Evolutionary conservation across 2,113 vertebrate species (phyloP).

Genomic region (Tragulus kanchil): DNA sequence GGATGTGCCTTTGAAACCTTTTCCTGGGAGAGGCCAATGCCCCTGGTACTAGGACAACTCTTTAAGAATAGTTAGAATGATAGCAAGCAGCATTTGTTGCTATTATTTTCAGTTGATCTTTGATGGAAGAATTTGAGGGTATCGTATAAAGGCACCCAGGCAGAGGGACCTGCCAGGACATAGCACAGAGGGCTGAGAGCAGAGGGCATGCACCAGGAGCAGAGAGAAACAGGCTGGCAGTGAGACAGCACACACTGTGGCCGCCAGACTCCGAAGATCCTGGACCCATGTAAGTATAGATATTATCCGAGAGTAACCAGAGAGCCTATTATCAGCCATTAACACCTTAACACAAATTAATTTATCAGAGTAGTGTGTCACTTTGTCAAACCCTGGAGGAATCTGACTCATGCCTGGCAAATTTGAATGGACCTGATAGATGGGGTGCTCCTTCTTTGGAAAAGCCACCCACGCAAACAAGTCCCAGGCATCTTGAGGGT

Average conservation of each 20-base stretch:
- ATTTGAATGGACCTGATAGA: neutral
- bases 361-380: conserved; percentile 10
- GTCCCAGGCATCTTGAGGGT: neutral
- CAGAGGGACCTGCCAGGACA: neutral
- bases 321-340: conserved; percentile 25
- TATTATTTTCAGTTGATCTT: neutral
- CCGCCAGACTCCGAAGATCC: neutral
- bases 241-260: neutral
- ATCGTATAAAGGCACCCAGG: neutral
- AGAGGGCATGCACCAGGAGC: neutral
- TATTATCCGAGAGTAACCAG: conserved; percentile 31
- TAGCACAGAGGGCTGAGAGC: neutral
- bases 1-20: neutral
- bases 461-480: neutral
- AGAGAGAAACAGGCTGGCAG: too few species aligned
- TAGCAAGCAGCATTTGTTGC: neutral
- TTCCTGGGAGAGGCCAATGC: neutral
- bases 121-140: neutral
- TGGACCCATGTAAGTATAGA: neutral
- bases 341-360: conserved; percentile 44
- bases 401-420: neutral
- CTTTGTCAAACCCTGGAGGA: neutral
- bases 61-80: neutral
- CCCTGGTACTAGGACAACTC: neutral
- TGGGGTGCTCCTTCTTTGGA: neutral